Evolutionary conservation across 2,888 invertebrate species (phyloP).

Genomic region (Campoletis raptor): DNA sequence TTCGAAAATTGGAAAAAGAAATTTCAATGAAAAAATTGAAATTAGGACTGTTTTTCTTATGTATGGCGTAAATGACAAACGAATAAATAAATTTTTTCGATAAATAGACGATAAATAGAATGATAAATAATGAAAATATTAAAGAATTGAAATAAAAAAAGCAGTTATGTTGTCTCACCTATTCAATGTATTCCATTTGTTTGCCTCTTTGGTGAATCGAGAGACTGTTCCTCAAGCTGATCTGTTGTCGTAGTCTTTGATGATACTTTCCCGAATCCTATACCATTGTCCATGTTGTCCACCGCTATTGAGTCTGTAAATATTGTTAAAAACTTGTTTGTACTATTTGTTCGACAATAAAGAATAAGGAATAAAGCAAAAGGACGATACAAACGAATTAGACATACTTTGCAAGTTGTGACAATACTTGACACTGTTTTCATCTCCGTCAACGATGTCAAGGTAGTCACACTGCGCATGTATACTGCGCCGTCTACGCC

Average conservation of each 20-base stretch:
- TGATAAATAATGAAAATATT: background rate
- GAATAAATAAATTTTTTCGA: too few species aligned
- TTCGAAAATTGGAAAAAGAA: too few species aligned
- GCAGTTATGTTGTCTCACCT: conserved; percentile 86
- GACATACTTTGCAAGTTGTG: conserved; percentile 86
- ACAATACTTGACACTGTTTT: conserved; percentile 94
- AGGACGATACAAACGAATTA: conserved; percentile 48
- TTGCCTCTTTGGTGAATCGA: conserved; percentile 69
- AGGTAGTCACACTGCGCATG: too few species aligned
- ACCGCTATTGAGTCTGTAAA: conserved; percentile 53
- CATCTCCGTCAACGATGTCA: too few species aligned
- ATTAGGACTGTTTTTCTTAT: too few species aligned
- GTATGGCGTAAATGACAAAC: too few species aligned
- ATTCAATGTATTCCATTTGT: conserved; percentile 85
- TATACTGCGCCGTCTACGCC: too few species aligned
- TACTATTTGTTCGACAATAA: conserved; percentile 3
- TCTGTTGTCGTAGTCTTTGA: conserved; percentile 48
- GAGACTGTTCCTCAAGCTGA: conserved; percentile 67
- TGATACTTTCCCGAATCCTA: background rate
- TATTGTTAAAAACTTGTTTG: conserved; percentile 72
- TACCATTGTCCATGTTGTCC: conserved; percentile 22
- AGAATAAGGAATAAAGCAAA: background rate
- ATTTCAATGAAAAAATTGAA: too few species aligned
- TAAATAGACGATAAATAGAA: too few species aligned
- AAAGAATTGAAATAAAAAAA: conserved; percentile 5